phyloP scores from a whole-genome alignment of 2,797 vertebrate genomes.

The Peromyscus attwateri region DNA sequence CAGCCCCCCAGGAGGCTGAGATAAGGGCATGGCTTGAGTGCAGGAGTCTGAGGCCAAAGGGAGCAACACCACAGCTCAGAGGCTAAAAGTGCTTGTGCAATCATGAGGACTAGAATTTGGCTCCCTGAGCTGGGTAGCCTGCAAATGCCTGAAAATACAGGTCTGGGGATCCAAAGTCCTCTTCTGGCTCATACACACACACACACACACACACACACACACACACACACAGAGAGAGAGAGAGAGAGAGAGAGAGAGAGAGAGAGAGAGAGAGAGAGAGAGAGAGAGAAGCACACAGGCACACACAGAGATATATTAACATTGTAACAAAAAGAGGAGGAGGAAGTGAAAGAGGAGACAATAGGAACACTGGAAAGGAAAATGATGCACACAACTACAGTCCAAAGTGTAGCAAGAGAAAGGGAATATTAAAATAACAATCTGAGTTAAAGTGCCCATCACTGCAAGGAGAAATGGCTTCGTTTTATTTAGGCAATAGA shows the following conservation, averaged over 20 bases:
- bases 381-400: constrained; percentile 39
- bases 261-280: too few relatives aligned
- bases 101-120: background rate
- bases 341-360: background rate
- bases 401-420: constrained; percentile 23
- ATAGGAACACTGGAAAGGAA: constrained; percentile 26
- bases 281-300: background rate
- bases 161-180: background rate
- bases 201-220: background rate
- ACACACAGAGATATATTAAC: background rate
- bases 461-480: constrained; percentile 58
- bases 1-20: background rate
- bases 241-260: too few relatives aligned
- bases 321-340: background rate
- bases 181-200: background rate
- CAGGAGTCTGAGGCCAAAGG: background rate
- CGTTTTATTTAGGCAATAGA: constrained; percentile 62
- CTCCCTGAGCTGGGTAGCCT: background rate
- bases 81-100: background rate
- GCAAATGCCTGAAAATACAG: background rate
- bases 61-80: background rate
- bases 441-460: constrained; percentile 18
- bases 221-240: background rate
- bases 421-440: constrained; percentile 48
- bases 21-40: background rate